Base-by-base conservation (phyloP, 2,113 vertebrate species). In the Pycnonotus jocosus region DNA sequence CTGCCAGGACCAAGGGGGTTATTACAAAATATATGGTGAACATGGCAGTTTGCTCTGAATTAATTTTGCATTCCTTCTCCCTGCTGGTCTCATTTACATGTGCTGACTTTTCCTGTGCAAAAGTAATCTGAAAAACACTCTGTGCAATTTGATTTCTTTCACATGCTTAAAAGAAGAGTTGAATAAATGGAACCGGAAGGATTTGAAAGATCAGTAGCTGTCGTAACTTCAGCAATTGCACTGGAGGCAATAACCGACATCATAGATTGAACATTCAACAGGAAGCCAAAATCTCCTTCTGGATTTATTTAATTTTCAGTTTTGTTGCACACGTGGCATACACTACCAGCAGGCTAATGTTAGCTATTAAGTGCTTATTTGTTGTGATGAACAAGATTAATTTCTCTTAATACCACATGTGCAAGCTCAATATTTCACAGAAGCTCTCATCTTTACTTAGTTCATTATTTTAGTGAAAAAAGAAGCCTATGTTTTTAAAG, bases 141-240 rank as follows among this genome's bases (percentile, higher is more conserved):
- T 19, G 9, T 92, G 66, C 58, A 74, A 66, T 81, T 83, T 83
- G 28, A 37, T 73, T 80, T 81, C 81, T 81, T 97, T 91, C 78
- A 74, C 19, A 72, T 82, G 51, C 51, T 65, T 88, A 73, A 68
- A 79, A 89, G 73, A 77, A 73, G 73, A 79, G 71, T n/a, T 78
- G 19, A 81, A 51, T 91, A 88, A 74, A 68, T 85, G 72, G 38
- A 92, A 90, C 1, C 1, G 7, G 51, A 91, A 94, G 61, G 53
- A 82, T 94, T 81, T 82, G 51, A 56, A 91, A 93, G 48, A 95
- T 56, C 31, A 61, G 86, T 79, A 90, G 77, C 44, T 92, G 42
- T 47, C 68, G 42, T 81, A 88, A 89, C 69, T 83, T 53, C 50
- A 66, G 65, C 61, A 92, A 24, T 86, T 91, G 56, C 50, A 48